Evolutionary conservation across 2,888 invertebrate species (phyloP), one percentile per base, ranked within the genome.

Genomic region (Conus canariensis): DNA sequence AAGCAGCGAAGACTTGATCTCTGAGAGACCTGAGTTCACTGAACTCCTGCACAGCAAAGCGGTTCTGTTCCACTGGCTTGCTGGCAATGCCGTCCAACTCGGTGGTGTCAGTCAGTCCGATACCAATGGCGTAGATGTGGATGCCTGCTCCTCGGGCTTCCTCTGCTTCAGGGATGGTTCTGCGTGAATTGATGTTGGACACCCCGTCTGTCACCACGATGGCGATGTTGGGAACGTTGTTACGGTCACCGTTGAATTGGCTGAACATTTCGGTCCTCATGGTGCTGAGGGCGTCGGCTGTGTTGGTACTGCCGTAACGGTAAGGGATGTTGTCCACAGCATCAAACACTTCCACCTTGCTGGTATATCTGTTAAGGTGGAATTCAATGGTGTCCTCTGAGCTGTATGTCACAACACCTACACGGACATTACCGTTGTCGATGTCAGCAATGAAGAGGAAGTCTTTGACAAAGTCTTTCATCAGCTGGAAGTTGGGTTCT

Each of bases 171-270:
- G 94, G 94, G 86, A 95, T 92, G 2, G 95, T 95, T 74, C 92
- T 90, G 22, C 93, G 90, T 0, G 93, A 91, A 91, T 95, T 95
- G 74, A 95, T 94, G 87, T 95, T 95, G 30, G 95, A 95, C 56
- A 94, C 94, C 88, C 96, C 96, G 90, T 96, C 95, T 19, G 96
- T 95, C 67, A 96, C 88, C 45, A 96, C 92, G 60, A 96, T 93
- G 60, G 92, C 93, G 25, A 94, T 92, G 91, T 95, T 95, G 5
- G 93, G 93, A 6, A 94, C 94, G 85, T 91, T 93, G 6, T 92
- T 89, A 16, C 95, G 91, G 90, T 95, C 95, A 30, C 96, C 96
- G 85, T 93, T 94, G 7, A 74, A 89, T 0, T 88, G 74, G 1
- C 93, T 94, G 91, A 95, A 95, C 93, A 95, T 94, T 67, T 93